Evolutionary conservation across 1,140 invertebrate genomes (phyloP), one percentile per base, ranked within the genome.

Genomic region (Dreissena polymorpha): DNA sequence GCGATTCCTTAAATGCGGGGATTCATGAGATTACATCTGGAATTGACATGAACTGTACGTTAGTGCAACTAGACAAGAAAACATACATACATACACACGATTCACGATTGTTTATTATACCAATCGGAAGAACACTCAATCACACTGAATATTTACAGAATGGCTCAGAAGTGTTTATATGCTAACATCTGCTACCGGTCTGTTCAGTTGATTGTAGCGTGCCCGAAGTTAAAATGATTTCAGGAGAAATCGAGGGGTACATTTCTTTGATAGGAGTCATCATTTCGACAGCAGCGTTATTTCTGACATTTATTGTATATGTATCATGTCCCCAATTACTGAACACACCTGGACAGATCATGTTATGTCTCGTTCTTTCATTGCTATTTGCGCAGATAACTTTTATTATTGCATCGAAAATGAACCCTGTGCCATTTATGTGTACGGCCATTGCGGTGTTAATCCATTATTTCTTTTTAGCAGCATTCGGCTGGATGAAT

Each of bases 401-500:
- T 8, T 93, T 94, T 68, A 85, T 94, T 1, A 80, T 93, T 8
- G 91, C 92, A 12, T 88, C 86, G 18, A 65, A 85, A 12, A 70
- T 78, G 0, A 77, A 67, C 10, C 60, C 57, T 10, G 7, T 49
- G 12, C 39, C 29, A 18, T 50, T 51, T 53, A 50, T 64, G 5
- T 91, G 90, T 68, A 79, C 75, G 13, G 85, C 89, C 5, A 79
- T 93, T n/a, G 94, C 92, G 14, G 87, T 94, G 0, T 53, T 91
- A 21, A 94, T 93, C 23, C 94, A 94, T 81, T 95, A 94, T 89
- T 87, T 89, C 68, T 94, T 94, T 86, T 89, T 95, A 73, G 90
- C 93, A 0, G 91, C 94, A 0, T 95, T 95, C 57, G 93, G 92
- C 64, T 95, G 94, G 94, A 94, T 94, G 93, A 93, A 93, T 60